Conservation (phyloP, 1,140 invertebrate species). For the Homalodisca vitripennis region DNA sequence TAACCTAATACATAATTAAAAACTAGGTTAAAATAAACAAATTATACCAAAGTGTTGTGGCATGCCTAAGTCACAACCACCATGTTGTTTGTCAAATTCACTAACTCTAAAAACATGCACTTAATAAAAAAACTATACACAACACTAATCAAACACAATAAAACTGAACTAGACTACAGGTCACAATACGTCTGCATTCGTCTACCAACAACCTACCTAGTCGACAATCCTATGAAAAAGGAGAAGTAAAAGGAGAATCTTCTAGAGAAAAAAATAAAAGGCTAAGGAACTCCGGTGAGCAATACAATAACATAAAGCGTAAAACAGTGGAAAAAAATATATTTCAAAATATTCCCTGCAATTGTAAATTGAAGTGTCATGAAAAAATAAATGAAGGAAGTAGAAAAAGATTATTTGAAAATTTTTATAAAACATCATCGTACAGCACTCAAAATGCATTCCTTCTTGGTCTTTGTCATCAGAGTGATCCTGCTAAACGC, state of each 20-base stretch:
- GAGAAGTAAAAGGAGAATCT: neutral
- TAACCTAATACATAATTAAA: no score
- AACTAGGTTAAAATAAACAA: no score
- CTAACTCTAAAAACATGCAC: no score
- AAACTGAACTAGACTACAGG: no score
- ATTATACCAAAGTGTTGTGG: no score
- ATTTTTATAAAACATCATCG: neutral
- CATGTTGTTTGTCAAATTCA: no score
- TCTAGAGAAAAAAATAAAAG: constrained; percentile 8
- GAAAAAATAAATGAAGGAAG: neutral
- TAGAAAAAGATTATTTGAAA: neutral
- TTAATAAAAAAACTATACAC: no score
- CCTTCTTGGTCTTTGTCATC: neutral
- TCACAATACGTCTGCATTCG: no score
- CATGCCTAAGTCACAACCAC: no score
- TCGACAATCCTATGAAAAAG: no score
- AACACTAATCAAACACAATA: no score
- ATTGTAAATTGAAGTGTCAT: constrained; percentile 14
- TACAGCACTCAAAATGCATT: constrained; percentile 1
- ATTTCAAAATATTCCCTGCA: constrained; percentile 1
- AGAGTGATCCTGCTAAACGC: neutral
- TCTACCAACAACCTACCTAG: no score
- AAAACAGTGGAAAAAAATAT: constrained; percentile 2
- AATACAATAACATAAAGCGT: neutral
- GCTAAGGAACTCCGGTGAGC: neutral